These are phyloP conservation scores for Leptinotarsa rubiginosa DNA, from an alignment of 2,888 invertebrate species.

Conservation along the genomic window DNA sequence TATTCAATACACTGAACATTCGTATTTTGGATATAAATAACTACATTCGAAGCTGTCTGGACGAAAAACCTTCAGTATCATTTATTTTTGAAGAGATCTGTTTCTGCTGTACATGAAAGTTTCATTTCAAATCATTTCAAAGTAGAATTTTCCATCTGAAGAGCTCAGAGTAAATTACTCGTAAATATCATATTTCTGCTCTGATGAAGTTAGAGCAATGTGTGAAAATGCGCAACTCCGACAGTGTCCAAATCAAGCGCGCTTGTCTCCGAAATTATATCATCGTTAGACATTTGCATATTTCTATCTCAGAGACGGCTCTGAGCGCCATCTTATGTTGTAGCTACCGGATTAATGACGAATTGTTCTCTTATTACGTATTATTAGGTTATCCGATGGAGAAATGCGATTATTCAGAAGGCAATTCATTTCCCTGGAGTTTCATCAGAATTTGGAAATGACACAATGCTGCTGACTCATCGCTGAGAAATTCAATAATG, in stretches of 20 bases:
- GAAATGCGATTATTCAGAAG: conserved; percentile 54
- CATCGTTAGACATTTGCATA: conserved; percentile 56
- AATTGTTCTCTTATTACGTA: conserved; percentile 58
- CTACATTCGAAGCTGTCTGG: too few relatives aligned
- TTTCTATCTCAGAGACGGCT: conserved; percentile 51
- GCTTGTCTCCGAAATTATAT: conserved; percentile 56
- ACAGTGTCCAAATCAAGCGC: conserved; percentile 55
- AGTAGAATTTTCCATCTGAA: conserved; percentile 8
- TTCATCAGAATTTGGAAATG: conserved; percentile 52
- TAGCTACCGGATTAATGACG: conserved; percentile 56
- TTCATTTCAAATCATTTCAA: neutral
- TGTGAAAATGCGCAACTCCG: conserved; percentile 49
- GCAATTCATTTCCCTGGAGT: conserved; percentile 51
- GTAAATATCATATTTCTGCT: conserved; percentile 28
- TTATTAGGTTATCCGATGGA: conserved; percentile 56
- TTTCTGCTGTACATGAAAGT: neutral
- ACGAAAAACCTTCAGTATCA: neutral
- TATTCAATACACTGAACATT: too few relatives aligned
- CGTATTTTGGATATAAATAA: too few relatives aligned
- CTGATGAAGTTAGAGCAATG: conserved; percentile 52
- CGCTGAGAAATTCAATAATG: conserved; percentile 16
- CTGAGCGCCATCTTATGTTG: conserved; percentile 49
- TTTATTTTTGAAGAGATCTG: neutral
- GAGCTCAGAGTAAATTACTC: conserved; percentile 18
- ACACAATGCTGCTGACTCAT: conserved; percentile 37